phyloP scores from a whole-genome alignment of 2,888 invertebrate genomes.

The Yponomeuta malinellus region DNA sequence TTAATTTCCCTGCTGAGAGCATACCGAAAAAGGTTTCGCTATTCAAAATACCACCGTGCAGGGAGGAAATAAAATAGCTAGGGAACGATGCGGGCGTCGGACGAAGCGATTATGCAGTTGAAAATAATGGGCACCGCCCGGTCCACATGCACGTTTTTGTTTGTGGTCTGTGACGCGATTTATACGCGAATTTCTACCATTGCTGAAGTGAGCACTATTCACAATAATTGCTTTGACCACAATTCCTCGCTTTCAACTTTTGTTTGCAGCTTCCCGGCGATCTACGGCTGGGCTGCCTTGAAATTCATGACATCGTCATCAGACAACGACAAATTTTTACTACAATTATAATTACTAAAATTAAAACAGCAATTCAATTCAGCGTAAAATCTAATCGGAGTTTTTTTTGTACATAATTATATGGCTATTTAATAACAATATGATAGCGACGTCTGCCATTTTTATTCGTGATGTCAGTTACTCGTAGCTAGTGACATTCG shows the following conservation, averaged over 20 bases:
- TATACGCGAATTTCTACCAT: constrained; percentile 72
- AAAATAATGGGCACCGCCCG: constrained; percentile 68
- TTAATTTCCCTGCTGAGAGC: constrained; percentile 63
- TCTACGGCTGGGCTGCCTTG: not conserved
- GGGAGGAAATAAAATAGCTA: constrained; percentile 73
- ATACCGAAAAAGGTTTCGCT: constrained; percentile 61
- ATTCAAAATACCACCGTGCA: constrained; percentile 69
- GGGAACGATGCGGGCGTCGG: constrained; percentile 74
- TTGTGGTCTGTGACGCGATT: constrained; percentile 76
- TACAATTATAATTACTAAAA: too few species aligned
- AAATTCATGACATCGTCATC: too few species aligned
- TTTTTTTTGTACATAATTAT: too few species aligned
- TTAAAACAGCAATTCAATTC: too few species aligned
- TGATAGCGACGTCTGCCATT: too few species aligned
- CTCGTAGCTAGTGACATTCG: too few species aligned
- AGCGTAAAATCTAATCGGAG: too few species aligned
- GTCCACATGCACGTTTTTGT: constrained; percentile 76
- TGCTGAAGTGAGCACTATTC: constrained; percentile 72
- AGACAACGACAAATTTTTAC: too few species aligned
- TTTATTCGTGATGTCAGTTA: too few species aligned
- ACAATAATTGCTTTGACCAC: constrained; percentile 72
- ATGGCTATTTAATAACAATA: too few species aligned
- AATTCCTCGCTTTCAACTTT: constrained; percentile 38
- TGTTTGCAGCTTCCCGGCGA: not conserved
- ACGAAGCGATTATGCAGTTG: constrained; percentile 76